A percentile compares a stretch with the other conserved stretches of the same genome.
phyloP scores from a whole-genome alignment of 2,113 vertebrate species.

The Himantopus leucocephalus region DNA sequence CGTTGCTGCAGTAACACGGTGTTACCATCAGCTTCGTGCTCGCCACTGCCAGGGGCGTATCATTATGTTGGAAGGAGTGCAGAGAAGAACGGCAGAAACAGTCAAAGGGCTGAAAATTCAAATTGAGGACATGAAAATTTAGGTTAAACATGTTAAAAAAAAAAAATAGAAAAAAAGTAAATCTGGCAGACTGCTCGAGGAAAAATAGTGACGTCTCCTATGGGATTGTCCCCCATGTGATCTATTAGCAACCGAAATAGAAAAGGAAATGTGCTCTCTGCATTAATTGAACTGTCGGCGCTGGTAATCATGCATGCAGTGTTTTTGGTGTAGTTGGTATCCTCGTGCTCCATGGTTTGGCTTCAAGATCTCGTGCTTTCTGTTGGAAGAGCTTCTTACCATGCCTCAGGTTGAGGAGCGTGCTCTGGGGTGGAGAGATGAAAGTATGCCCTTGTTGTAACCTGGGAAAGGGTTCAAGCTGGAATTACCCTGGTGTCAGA shows the following conservation, averaged over 20 bases:
- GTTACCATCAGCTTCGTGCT: background rate
- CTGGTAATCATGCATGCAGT: background rate
- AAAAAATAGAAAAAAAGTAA: background rate
- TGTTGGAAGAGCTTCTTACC: background rate
- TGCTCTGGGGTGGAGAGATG: background rate
- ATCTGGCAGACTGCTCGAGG: background rate
- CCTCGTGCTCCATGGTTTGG: background rate
- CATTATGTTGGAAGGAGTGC: background rate
- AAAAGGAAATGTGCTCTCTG: background rate
- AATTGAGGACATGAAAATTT: background rate
- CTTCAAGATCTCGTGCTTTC: background rate
- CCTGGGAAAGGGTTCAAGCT: background rate
- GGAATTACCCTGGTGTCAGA: background rate
- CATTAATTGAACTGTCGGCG: background rate
- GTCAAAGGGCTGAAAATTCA: background rate
- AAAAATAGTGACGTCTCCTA: background rate
- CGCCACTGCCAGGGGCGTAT: background rate
- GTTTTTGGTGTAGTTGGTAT: background rate
- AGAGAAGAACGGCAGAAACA: background rate
- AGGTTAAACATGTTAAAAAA: background rate
- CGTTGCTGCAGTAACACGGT: background rate
- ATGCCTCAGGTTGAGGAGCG: rapidly evolving
- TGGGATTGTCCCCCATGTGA: background rate
- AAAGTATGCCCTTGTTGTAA: background rate
- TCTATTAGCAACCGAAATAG: background rate